phyloP scores from a whole-genome alignment of 2,888 invertebrate genomes.

The Dasypolia templi region DNA sequence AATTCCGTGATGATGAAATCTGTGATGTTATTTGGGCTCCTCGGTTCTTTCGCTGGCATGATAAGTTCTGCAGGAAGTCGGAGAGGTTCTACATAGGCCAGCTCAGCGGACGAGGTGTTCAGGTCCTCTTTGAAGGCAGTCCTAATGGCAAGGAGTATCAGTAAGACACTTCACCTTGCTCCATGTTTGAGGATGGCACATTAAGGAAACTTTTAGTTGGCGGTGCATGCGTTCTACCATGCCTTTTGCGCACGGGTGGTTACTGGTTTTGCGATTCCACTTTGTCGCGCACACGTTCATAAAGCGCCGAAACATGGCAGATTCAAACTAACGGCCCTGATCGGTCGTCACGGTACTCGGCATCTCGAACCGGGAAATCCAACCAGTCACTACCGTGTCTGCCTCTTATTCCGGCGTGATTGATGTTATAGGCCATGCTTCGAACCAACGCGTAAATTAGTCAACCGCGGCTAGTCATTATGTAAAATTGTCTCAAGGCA shows the following conservation, averaged over 20 bases:
- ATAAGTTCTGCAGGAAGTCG: not conserved
- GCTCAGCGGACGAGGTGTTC: not conserved
- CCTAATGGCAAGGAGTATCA: not conserved
- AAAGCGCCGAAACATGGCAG: not conserved
- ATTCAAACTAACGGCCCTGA: slow-evolving; percentile 1
- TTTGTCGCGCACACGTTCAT: not conserved
- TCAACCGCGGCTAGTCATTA: not conserved
- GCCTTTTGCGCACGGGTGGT: not conserved
- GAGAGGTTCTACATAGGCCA: not conserved
- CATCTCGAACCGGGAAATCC: not conserved
- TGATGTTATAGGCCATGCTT: not conserved
- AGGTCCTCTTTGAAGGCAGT: not conserved
- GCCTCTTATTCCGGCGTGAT: not conserved
- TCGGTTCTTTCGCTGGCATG: not conserved
- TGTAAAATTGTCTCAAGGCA: not conserved
- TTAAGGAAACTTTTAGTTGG: not conserved
- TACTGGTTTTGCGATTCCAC: not conserved
- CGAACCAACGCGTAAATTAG: not conserved
- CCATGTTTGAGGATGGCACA: not conserved
- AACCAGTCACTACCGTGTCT: not conserved
- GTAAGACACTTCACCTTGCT: not conserved
- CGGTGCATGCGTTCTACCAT: not conserved
- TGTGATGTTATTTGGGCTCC: not conserved
- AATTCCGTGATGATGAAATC: not conserved
- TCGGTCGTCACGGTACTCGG: not conserved